Evolutionary conservation across 2,113 vertebrate genomes (phyloP), one percentile per base, ranked within the genome.

Genomic region (Proteles cristata): DNA sequence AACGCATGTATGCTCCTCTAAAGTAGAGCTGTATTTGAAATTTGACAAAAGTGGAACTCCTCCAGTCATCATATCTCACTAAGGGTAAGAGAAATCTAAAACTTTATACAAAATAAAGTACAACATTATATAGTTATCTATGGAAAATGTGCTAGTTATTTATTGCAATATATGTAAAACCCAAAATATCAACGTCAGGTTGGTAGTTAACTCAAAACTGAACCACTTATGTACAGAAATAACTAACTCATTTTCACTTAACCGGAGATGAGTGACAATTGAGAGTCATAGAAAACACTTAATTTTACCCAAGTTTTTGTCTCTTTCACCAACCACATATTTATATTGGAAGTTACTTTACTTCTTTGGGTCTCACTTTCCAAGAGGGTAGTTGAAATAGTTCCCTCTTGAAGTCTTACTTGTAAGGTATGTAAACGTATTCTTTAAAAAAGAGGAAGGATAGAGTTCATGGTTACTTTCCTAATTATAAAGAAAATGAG

Each of bases 401-500:
- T 45, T 80, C 12, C 19, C 7, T 69, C 15, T 94, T 2, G 11
- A 63, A 85, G 23, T 26, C 8, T 65, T 92, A 80, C 26, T 26
- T 73, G 43, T n/a, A 74, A 19, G 66, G 12, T 63, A 35, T 55
- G 58, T 43, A 95, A 68, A 84, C n/a, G 25, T 31, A 66, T 43
- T 80, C 21, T 85, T 50, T 35, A n/a, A 92, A 65, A 82, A 43
- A 63, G 21, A 84, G 12, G 61, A 76, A 85, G 53, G 86, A 74
- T 19, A 77, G 25, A 71, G 12, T 45, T 82, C 21, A 88, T 28
- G 2, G 48, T 68, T 82, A 61, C 11, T 80, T 25, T 63, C 33
- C 11, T 94, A 92, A 92, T 61, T 94, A 74, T 35, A 63, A 95
- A 65, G 58, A 28, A 94, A 90, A 61, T 71, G 26, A 90, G 77